Percentiles rank a stretch among this genome's conserved stretches.
Evolutionary conservation across 2,797 vertebrate genomes (phyloP).

Genomic region (Sebastes taczanowskii): DNA sequence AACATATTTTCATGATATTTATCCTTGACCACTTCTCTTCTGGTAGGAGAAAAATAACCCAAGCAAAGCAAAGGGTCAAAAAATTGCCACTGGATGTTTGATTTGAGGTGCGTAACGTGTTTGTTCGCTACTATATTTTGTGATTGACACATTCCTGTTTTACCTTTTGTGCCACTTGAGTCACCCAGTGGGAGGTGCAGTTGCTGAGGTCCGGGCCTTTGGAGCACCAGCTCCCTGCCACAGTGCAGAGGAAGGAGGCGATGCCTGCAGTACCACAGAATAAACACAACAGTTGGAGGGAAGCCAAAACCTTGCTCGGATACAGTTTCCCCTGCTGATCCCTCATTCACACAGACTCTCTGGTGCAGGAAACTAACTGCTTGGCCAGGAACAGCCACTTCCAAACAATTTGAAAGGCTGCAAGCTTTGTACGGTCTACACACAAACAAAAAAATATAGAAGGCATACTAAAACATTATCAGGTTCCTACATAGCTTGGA

Average conservation of each 20-base stretch:
- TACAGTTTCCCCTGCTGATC: constrained; percentile 50
- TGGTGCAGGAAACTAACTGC: constrained; percentile 37
- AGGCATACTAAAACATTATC: constrained; percentile 6
- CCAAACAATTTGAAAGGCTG: constrained; percentile 52
- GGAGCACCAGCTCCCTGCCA: constrained; percentile 90
- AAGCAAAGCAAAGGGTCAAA: constrained; percentile 3
- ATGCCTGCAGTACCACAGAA: constrained; percentile 85
- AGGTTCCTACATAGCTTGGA: constrained; percentile 7
- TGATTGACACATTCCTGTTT: constrained; percentile 56
- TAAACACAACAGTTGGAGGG: constrained; percentile 61
- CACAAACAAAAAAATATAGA: not conserved
- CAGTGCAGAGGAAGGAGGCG: constrained; percentile 92
- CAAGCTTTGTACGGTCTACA: constrained; percentile 14
- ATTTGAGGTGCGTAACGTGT: not conserved
- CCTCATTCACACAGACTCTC: constrained; percentile 54
- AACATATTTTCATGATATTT: constrained; percentile 2
- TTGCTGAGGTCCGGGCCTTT: constrained; percentile 98
- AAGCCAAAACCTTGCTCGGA: constrained; percentile 45
- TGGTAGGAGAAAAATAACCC: constrained; percentile 19
- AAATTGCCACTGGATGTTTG: constrained; percentile 1
- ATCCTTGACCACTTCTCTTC: constrained; percentile 10
- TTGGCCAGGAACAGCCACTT: constrained; percentile 39
- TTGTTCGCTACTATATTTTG: constrained; percentile 24
- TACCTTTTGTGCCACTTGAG: constrained; percentile 98
- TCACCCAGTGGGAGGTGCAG: constrained; percentile 98